These are phyloP conservation scores for Cololabis saira DNA, from an alignment of 2,113 vertebrate genomes.

Conservation along the genomic window DNA sequence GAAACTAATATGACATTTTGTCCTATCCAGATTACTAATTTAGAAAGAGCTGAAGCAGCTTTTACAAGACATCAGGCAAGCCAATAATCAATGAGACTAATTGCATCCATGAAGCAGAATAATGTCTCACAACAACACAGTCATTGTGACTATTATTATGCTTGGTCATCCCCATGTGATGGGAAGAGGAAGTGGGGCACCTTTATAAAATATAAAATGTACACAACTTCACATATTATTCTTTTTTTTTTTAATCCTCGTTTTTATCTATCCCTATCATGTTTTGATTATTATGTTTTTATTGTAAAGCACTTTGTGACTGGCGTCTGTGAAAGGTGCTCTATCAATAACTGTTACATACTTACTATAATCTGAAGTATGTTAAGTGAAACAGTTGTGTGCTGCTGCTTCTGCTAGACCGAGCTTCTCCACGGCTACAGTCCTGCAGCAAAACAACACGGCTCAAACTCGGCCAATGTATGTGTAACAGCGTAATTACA, in stretches of 20 bases:
- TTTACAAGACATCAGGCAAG: slow-evolving; percentile 20
- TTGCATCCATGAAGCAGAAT: slow-evolving; percentile 34
- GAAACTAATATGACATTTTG: slow-evolving; percentile 37
- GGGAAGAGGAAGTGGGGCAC: slow-evolving; percentile 66
- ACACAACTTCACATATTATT: slow-evolving; percentile 37
- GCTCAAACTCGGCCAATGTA: slow-evolving; percentile 37
- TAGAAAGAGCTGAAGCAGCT: slow-evolving; percentile 12
- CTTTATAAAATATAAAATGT: slow-evolving; percentile 38
- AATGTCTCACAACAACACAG: slow-evolving; percentile 32
- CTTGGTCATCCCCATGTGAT: slow-evolving; percentile 71
- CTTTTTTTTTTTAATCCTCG: too few species aligned
- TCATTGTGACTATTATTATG: slow-evolving; percentile 49
- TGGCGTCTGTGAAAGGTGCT: too few species aligned
- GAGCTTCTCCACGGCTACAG: background rate
- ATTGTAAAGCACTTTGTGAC: too few species aligned
- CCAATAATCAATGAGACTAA: slow-evolving; percentile 35
- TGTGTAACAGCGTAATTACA: slow-evolving; percentile 64
- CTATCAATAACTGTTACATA: too few species aligned
- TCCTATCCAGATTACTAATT: slow-evolving; percentile 26
- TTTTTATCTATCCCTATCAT: too few species aligned
- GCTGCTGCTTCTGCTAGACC: background rate
- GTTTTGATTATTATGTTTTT: too few species aligned
- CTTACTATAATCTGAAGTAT: background rate
- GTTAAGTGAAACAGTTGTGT: slow-evolving; percentile 11
- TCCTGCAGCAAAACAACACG: slow-evolving; percentile 3